Percentiles rank a stretch among this genome's conserved stretches.
Evolutionary conservation across 2,113 vertebrate species (phyloP).

Genomic region (Atrichornis clamosus): DNA sequence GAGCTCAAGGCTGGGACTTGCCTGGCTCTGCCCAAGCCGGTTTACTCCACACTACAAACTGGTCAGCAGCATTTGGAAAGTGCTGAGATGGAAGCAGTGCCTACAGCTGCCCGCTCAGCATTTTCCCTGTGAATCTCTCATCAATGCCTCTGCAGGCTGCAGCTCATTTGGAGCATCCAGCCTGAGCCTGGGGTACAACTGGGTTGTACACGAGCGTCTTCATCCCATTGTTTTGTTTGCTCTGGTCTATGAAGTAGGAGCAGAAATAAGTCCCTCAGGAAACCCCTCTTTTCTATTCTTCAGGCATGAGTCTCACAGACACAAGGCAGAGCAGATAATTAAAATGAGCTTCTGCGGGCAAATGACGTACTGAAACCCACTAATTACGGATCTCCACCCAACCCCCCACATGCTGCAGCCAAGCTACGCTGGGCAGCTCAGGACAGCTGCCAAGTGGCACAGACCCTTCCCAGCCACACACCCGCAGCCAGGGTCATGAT

Average conservation of each 20-base stretch:
- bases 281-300: not conserved
- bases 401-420: not conserved
- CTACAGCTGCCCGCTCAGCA: fast-evolving
- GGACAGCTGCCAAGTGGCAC: not conserved
- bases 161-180: not conserved
- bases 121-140: not conserved
- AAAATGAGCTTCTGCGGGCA: not conserved
- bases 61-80: not conserved
- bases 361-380: not conserved
- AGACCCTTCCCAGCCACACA: not conserved
- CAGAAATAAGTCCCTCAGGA: not conserved
- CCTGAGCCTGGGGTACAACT: not conserved
- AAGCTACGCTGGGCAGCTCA: fast-evolving
- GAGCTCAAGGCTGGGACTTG: not conserved
- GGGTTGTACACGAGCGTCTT: fast-evolving
- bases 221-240: fast-evolving
- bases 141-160: not conserved
- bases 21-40: not conserved
- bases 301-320: not conserved
- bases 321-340: not conserved
- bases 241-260: not conserved
- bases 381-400: not conserved
- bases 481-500: not conserved
- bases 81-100: fast-evolving
- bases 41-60: fast-evolving